These are phyloP conservation scores for Corythornis madagascariensis DNA, from an alignment of 2,113 vertebrate genomes.

Conservation along the genomic window DNA sequence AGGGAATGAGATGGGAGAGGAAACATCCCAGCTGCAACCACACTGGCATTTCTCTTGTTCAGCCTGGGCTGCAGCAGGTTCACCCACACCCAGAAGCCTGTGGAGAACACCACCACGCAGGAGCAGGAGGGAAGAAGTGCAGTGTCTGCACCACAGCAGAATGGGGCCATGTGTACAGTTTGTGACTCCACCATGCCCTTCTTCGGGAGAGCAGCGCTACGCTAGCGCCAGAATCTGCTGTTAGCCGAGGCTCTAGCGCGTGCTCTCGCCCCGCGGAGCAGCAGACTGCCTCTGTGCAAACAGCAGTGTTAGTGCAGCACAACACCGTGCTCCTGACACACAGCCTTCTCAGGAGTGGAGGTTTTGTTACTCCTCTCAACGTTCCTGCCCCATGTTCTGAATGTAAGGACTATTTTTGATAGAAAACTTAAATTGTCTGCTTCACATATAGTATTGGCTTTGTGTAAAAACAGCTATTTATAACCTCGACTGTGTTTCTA, in stretches of 20 bases:
- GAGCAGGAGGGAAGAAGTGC: not conserved
- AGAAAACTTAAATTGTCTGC: not conserved
- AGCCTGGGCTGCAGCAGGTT: not conserved
- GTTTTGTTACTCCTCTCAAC: not conserved
- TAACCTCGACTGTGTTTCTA: not conserved
- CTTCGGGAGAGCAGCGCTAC: not conserved
- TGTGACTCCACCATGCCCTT: not conserved
- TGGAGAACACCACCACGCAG: accelerated
- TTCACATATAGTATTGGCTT: not conserved
- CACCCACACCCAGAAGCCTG: accelerated
- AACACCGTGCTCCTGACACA: not conserved
- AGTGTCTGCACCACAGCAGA: not conserved
- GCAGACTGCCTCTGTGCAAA: not conserved
- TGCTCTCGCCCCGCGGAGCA: not conserved
- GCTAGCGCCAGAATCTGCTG: no score
- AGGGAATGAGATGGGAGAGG: not conserved
- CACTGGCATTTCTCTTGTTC: not conserved
- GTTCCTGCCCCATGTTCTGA: not conserved
- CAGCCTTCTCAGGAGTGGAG: not conserved
- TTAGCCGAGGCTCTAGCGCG: not conserved
- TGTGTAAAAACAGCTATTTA: not conserved
- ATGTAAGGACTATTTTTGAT: not conserved
- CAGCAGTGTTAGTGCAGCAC: not conserved
- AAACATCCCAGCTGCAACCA: not conserved
- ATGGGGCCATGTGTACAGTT: not conserved